A percentile compares a stretch with the other conserved stretches of the same genome.
phyloP scores from a whole-genome alignment of 2,888 invertebrate genomes.

The Tuta absoluta region DNA sequence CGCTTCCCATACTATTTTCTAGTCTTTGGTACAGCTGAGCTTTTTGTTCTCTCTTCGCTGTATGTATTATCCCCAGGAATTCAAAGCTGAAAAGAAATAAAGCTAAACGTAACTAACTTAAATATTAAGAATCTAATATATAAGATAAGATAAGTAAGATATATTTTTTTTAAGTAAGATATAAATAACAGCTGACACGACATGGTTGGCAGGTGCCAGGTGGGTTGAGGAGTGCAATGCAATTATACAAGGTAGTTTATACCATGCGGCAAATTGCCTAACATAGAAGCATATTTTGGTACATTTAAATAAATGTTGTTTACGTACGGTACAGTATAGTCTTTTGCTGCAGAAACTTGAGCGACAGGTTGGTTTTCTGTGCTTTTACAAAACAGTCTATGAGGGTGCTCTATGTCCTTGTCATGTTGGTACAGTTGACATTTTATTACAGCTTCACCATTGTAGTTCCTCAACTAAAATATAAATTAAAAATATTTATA shows the following conservation, averaged over 20 bases:
- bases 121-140: too few relatives aligned
- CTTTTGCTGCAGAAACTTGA: background rate
- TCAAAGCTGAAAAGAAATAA: conserved; percentile 6
- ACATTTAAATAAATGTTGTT: background rate
- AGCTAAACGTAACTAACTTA: background rate
- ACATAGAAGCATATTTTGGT: too few relatives aligned
- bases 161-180: too few relatives aligned
- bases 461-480: conserved; percentile 2
- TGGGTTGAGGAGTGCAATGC: too few relatives aligned
- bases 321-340: conserved; percentile 11
- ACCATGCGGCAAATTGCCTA: too few relatives aligned
- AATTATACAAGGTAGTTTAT: too few relatives aligned
- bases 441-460: conserved; percentile 6
- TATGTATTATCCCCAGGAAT: conserved; percentile 15
- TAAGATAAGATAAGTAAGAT: too few relatives aligned
- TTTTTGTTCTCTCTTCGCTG: background rate
- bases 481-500: too few relatives aligned
- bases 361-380: background rate
- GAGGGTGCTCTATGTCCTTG: background rate
- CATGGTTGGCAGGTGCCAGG: too few relatives aligned
- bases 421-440: conserved; percentile 6
- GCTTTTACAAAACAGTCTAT: background rate
- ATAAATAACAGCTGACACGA: too few relatives aligned
- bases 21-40: background rate
- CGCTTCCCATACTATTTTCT: background rate